Base-by-base conservation (phyloP, 2,113 vertebrate species). In the Podarcis muralis region DNA sequence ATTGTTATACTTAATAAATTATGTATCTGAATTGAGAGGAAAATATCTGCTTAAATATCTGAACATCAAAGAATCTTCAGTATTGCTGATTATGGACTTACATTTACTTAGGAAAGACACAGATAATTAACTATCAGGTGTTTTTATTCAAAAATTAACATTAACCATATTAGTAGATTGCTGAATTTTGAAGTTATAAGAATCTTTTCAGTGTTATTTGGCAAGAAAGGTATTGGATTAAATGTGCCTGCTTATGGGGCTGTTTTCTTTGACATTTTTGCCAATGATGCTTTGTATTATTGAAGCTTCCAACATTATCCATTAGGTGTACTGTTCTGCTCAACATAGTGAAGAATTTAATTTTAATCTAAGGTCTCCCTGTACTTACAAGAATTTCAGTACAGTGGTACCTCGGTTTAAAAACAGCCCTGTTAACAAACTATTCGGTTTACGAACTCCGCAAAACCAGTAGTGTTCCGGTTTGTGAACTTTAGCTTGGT, bases 121-220 rank as follows among this genome's bases (percentile, higher is more conserved):
- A 87, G 93, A 90, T 94, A 95, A 96, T 95, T 94, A 95, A 94
- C 90, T 92, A 94, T 95, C 91, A 89, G 89, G 83, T 35, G 3
- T 95, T 95, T 93, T 95, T 92, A 96, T 96, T 94, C 94, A 91
- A 92, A 95, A 92, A 95, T 95, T 95, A 94, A 94, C 92, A 94
- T 95, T 94, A 93, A 93, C 92, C 78, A 81, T 93, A 86, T 94
- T 92, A 93, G 32, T 91, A 95, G 95, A 91, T 93, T 95, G 92
- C 92, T 88, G 90, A 91, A 88, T 93, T 94, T 92, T 35, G 11
- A 59, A 93, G 40, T 92, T 94, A 92, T 89, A 93, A 92, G 93
- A 94, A 84, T 68, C 43, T 92, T 96, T 91, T 95, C 88, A 95
- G 93, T 95, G 87, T 89, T 93, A 90, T 95, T 95, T 95, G 94